Base-by-base conservation (phyloP, 2,888 invertebrate genomes). In the Drosophila cracens region DNA sequence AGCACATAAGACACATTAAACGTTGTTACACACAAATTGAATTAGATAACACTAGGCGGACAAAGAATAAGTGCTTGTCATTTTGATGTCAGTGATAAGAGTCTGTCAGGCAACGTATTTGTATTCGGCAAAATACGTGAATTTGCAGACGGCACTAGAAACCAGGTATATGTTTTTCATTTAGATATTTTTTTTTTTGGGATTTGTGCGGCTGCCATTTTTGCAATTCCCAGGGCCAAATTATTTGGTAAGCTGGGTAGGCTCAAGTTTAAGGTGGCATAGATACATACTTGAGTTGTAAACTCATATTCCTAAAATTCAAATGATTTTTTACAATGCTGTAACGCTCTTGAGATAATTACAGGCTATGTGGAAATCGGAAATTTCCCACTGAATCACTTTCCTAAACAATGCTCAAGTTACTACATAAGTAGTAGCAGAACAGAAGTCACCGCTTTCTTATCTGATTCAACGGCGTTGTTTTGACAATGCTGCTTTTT, bases 41-140 rank as follows among this genome's bases (percentile, higher is more conserved):
- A 86, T 89, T 85, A 85, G 90, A 85, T 85, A 85, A 87, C 79
- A 57, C 59, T 65, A 46, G n/a, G 48, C 38, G 25, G 48, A 27
- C 62, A 77, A 64, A 72, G 43, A 25, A 31, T 62, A 64, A 62
- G 60, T 72, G 62, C 62, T 71, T 77, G 83, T 78, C 74, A 75
- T 82, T 76, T 76, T 54, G 72, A 70, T 82, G 85, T 74, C 68
- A 58, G 33, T 72, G 74, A 77, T 80, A 89, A 85, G 68, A 80
- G 70, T 76, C 79, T 68, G 65, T 62, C 78, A 71, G 16, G 40
- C 58, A n/a, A 64, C 65, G 4, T 46, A 18, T 46, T 48, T 57
- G 52, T 52, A 52, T 51, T 40, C 36, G 13, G 57, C 40, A 33
- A 54, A 78, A 29, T 71, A 71, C 67, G 68, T 70, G 60, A 71